Conservation (phyloP, 1,140 invertebrate genomes). For the Zaprionus taronus region DNA sequence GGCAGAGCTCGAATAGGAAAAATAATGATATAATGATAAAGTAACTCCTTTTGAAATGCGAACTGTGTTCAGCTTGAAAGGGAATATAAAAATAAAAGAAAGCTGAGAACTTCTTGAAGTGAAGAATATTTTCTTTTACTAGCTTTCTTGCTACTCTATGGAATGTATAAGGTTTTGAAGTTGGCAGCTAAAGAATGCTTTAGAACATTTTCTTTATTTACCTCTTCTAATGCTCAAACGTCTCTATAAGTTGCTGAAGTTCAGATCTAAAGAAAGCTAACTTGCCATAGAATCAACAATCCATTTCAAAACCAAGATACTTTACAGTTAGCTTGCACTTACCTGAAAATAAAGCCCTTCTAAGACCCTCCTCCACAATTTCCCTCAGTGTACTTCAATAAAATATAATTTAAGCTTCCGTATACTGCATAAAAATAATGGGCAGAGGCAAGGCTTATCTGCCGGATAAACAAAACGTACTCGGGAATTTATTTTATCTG, state of each 20-base stretch:
- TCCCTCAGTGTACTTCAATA: not conserved
- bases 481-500: constrained; percentile 33
- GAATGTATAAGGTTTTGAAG: not conserved
- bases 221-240: too few species aligned
- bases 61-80: too few species aligned
- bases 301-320: not conserved
- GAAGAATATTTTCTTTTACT: not conserved
- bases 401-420: constrained; percentile 1
- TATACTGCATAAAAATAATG: not conserved
- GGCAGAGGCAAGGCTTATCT: constrained; percentile 9
- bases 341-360: not conserved
- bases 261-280: not conserved
- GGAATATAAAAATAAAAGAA: too few species aligned
- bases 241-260: too few species aligned
- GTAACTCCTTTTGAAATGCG: not conserved
- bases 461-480: constrained; percentile 10
- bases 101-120: not conserved
- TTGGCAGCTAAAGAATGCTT: not conserved
- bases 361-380: not conserved
- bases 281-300: not conserved
- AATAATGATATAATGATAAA: not conserved
- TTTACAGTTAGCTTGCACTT: too few species aligned
- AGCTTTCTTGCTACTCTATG: too few species aligned
- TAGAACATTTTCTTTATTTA: not conserved
- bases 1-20: not conserved